A percentile compares a stretch with the other conserved stretches of the same genome.
phyloP scores from a whole-genome alignment of 2,888 invertebrate genomes.

The Drosophila testacea region DNA sequence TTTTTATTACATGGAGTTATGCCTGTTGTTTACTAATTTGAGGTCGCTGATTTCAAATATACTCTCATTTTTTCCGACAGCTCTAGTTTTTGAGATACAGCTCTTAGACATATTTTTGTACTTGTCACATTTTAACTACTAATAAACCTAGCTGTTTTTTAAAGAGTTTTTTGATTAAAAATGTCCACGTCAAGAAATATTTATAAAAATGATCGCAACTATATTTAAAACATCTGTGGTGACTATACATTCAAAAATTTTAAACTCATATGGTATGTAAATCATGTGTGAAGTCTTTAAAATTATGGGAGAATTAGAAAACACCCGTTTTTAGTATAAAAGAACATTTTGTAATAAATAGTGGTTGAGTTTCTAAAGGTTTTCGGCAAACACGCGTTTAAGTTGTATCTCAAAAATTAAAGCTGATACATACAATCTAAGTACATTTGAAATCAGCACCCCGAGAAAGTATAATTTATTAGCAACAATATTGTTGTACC shows the following conservation, averaged over 20 bases:
- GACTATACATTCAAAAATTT: not conserved
- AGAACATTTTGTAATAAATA: too few relatives aligned
- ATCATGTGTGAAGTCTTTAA: not conserved
- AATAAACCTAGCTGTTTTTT: too few relatives aligned
- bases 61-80: not conserved
- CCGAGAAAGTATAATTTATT: too few relatives aligned
- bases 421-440: too few relatives aligned
- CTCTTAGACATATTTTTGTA: not conserved
- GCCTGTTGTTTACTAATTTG: not conserved
- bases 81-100: slow-evolving; percentile 1
- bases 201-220: too few relatives aligned
- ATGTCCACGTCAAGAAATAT: not conserved
- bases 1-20: not conserved
- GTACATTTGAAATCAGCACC: too few relatives aligned
- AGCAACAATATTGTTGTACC: too few relatives aligned
- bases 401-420: too few relatives aligned
- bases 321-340: not conserved
- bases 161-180: too few relatives aligned
- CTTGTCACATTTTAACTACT: too few relatives aligned
- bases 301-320: not conserved
- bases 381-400: too few relatives aligned
- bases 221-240: not conserved
- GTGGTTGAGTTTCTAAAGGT: too few relatives aligned
- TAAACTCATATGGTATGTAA: not conserved
- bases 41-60: not conserved